Conservation (phyloP, 2,797 vertebrate genomes). For the Ataeniobius toweri region DNA sequence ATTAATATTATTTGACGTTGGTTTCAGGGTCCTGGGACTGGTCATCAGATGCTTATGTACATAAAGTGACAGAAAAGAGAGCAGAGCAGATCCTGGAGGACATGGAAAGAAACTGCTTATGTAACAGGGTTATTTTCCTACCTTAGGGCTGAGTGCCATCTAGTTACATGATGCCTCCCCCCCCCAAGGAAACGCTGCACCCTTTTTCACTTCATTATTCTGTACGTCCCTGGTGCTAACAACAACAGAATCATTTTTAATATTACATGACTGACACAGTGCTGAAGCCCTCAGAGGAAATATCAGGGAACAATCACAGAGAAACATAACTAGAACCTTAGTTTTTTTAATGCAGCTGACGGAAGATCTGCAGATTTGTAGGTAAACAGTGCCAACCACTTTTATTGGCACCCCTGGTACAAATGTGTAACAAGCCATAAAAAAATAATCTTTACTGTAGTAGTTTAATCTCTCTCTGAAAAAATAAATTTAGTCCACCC, state of each 20-base stretch:
- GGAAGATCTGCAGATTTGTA: background rate
- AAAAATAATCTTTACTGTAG: background rate
- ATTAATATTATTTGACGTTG: constrained; percentile 43
- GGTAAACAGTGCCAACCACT: background rate
- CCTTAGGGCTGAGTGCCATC: constrained; percentile 40
- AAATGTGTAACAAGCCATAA: background rate
- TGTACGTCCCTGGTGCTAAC: constrained; percentile 17
- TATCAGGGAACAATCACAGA: background rate
- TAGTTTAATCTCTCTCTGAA: background rate
- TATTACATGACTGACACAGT: constrained; percentile 1
- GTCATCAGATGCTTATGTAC: constrained; percentile 17
- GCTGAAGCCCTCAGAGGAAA: background rate
- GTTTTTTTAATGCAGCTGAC: background rate
- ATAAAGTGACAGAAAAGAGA: constrained; percentile 47
- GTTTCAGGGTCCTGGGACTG: constrained; percentile 34
- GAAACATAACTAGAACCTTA: background rate
- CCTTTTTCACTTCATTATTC: constrained; percentile 25
- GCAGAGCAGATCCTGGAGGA: constrained; percentile 28
- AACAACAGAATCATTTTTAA: constrained; percentile 22
- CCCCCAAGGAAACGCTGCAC: constrained; percentile 1
- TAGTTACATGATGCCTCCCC: constrained; percentile 28
- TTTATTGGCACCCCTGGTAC: background rate
- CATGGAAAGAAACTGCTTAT: constrained; percentile 46
- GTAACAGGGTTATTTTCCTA: constrained; percentile 48
- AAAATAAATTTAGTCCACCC: too few relatives aligned